Conservation (phyloP, 2,888 invertebrate species). For the Caenorhabditis japonica region DNA sequence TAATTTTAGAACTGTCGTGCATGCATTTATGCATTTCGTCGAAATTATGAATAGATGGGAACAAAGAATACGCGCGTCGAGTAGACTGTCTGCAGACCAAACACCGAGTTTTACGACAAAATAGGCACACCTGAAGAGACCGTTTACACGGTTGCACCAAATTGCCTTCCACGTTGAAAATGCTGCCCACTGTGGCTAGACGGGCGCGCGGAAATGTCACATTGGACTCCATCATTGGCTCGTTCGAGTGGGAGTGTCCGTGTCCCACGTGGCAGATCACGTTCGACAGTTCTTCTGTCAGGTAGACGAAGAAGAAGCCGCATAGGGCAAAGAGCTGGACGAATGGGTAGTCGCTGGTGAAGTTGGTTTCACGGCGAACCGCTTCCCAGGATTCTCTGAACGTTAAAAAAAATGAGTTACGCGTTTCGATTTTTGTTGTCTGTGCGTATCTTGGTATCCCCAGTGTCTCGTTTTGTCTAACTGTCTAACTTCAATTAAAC, state of each 20-base stretch:
- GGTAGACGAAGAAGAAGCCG: constrained; percentile 72
- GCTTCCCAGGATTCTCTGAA: constrained; percentile 60
- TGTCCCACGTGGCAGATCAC: constrained; percentile 50
- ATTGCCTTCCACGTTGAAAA: constrained; percentile 50
- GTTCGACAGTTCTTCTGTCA: constrained; percentile 67
- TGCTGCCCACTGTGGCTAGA: constrained; percentile 51
- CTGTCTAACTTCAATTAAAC: too few relatives aligned
- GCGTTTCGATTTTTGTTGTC: too few relatives aligned
- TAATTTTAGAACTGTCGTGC: too few relatives aligned
- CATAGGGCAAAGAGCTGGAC: constrained; percentile 55
- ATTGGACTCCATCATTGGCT: constrained; percentile 43
- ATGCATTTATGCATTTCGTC: too few relatives aligned
- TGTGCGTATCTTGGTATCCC: too few relatives aligned
- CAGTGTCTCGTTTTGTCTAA: too few relatives aligned
- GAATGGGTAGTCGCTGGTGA: constrained; percentile 57
- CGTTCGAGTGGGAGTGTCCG: constrained; percentile 44
- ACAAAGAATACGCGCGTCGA: too few relatives aligned
- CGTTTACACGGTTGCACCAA: constrained; percentile 45
- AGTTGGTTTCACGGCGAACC: constrained; percentile 37
- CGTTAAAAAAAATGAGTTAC: too few relatives aligned
- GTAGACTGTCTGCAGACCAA: too few relatives aligned
- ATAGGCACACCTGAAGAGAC: constrained; percentile 40
- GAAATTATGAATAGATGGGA: too few relatives aligned
- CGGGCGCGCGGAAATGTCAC: constrained; percentile 47
- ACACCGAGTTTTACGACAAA: too few relatives aligned